Base-by-base conservation (phyloP, 2,888 invertebrate genomes). In the Halictus quadricinctus region DNA sequence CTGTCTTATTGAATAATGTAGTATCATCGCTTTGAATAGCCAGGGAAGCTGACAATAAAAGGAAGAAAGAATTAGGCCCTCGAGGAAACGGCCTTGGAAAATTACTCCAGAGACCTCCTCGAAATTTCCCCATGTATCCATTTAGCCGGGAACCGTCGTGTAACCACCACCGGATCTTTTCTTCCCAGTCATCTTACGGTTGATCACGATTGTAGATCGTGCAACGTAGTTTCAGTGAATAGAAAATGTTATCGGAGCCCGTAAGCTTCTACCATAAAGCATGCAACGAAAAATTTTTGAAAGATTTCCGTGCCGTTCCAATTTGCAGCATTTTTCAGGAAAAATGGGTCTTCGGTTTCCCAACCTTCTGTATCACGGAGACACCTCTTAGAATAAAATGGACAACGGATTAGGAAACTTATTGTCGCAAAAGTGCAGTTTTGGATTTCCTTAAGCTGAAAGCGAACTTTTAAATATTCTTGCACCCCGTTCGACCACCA, bases 131-230 rank as follows among this genome's bases (percentile, higher is more conserved):
- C 77, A 18, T 41, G 54, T 25, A 43, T 78, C 43, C 43, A 72
- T 78, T 78, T 41, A 58, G 54, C 10, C 15, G 50, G 58, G 8
- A 58, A 58, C n/a, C n/a, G 58, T 58, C 58, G 8, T 21, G 58
- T 8, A 54, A 50, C 29, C 77, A 25, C 48, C 60, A n/a, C n/a
- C 46, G 46, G 70, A 74, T 50, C 74, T 82, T 79, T 60, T 77
- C 41, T 50, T 48, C 25, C 13, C 48, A 10, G 58, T 80, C 43
- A 18, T 78, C 41, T 58, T 58, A 58, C 58, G 6, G 21, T 58
- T 7, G 58, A 58, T 58, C 58, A 21, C 58, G 58, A 58, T 58
- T 10, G 58, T 8, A 58, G 58, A 58, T n/a, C n/a, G 58, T 2
- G 58, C 0, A 58, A n/a, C 0, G 2, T n/a, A 2, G 21, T n/a